phyloP scores from a whole-genome alignment of 2,797 vertebrate genomes.

The Hemibagrus guttatus region DNA sequence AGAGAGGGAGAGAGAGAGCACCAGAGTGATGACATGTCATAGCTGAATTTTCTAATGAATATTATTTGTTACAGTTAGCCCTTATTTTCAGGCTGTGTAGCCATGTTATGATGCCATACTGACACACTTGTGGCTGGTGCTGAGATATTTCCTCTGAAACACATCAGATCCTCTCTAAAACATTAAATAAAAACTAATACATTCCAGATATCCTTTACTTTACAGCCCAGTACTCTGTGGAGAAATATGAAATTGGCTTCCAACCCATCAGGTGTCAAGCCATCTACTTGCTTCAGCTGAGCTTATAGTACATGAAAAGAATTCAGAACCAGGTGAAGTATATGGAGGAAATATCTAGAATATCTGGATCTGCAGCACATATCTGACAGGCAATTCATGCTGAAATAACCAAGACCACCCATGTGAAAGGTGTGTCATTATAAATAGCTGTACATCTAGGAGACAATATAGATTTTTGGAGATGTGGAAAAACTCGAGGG shows the following conservation, averaged over 20 bases:
- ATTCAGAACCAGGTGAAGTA: slow-evolving; percentile 42
- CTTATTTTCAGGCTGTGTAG: neutral
- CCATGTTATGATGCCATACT: neutral
- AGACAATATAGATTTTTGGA: slow-evolving; percentile 27
- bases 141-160: neutral
- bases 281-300: slow-evolving; percentile 52
- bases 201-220: neutral
- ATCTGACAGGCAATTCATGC: slow-evolving; percentile 26
- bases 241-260: slow-evolving; percentile 24
- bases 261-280: slow-evolving; percentile 45
- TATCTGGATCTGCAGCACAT: slow-evolving; percentile 18
- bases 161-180: neutral
- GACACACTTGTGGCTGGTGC: neutral
- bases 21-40: neutral
- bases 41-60: slow-evolving; percentile 14
- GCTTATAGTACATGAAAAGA: slow-evolving; percentile 29
- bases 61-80: neutral
- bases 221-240: slow-evolving; percentile 18
- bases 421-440: slow-evolving; percentile 24
- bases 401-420: slow-evolving; percentile 5
- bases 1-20: neutral
- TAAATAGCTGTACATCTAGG: slow-evolving; percentile 16
- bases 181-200: neutral
- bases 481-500: slow-evolving; percentile 6
- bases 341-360: slow-evolving; percentile 13